Percentiles rank a stretch among this genome's conserved stretches.
phyloP scores from a whole-genome alignment of 2,797 vertebrate genomes.

The Catostomus latipinnis region DNA sequence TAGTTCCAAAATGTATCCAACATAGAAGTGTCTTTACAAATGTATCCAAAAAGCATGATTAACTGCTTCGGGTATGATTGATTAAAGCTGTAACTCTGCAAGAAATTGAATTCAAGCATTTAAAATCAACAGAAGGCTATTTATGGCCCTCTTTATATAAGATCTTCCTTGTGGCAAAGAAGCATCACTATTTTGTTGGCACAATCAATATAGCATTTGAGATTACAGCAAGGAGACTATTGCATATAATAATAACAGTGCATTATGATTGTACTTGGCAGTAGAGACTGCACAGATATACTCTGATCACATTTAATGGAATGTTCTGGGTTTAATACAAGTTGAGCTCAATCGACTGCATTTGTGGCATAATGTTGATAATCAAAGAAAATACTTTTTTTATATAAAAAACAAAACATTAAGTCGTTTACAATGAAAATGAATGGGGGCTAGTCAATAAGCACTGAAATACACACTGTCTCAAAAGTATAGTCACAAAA shows the following conservation, averaged over 20 bases:
- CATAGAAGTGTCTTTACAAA: neutral
- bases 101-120: no score
- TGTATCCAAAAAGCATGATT: neutral
- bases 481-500: no score
- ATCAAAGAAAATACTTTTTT: no score
- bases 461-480: no score
- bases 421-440: no score
- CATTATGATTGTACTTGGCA: constrained; percentile 16
- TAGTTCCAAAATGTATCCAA: neutral
- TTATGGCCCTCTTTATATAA: neutral
- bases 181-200: neutral
- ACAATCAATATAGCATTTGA: constrained; percentile 14
- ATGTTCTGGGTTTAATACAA: no score
- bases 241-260: constrained; percentile 29
- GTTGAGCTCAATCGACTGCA: no score
- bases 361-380: no score
- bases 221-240: neutral
- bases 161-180: neutral
- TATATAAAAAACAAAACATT: no score
- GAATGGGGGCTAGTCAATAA: no score
- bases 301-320: neutral
- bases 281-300: neutral
- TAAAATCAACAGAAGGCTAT: no score
- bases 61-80: neutral
- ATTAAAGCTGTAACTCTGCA: neutral